phyloP scores from a whole-genome alignment of 2,797 vertebrate genomes.

The Danionella dracula region DNA sequence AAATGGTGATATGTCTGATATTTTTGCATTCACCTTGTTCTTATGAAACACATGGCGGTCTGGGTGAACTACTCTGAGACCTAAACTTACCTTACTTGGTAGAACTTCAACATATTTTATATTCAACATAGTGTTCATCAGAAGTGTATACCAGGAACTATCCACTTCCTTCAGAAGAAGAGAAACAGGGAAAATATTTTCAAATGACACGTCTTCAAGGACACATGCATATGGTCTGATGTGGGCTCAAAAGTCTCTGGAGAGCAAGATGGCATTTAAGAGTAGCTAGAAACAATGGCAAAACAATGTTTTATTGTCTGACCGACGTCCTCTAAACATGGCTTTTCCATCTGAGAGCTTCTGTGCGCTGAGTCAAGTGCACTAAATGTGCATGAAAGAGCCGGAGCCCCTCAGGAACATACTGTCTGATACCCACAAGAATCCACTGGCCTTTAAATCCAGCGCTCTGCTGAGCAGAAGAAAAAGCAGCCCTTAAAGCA shows the following conservation, averaged over 20 bases:
- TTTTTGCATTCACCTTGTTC: too few species aligned
- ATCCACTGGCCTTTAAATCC: constrained; percentile 71
- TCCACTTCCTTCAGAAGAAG: constrained; percentile 16
- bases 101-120: too few species aligned
- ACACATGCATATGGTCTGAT: constrained; percentile 44
- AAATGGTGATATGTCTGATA: too few species aligned
- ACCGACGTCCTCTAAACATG: constrained; percentile 72
- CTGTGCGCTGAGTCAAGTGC: constrained; percentile 72
- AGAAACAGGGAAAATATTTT: constrained; percentile 39
- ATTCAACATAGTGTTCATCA: too few species aligned
- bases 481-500: constrained; percentile 48
- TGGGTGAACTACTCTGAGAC: too few species aligned
- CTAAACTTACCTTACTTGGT: too few species aligned
- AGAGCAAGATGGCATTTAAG: constrained; percentile 73
- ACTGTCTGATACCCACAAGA: constrained; percentile 70
- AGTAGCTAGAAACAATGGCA: constrained; percentile 68
- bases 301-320: constrained; percentile 72
- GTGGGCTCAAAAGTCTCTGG: constrained; percentile 54
- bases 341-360: constrained; percentile 77
- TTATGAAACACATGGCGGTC: too few species aligned
- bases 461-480: constrained; percentile 51
- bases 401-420: constrained; percentile 62
- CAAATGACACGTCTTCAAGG: constrained; percentile 52
- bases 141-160: constrained; percentile 21
- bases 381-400: constrained; percentile 78